Evolutionary conservation across 2,888 invertebrate species (phyloP), one percentile per base, ranked within the genome.

Genomic region (Hirtodrosophila histrioides): DNA sequence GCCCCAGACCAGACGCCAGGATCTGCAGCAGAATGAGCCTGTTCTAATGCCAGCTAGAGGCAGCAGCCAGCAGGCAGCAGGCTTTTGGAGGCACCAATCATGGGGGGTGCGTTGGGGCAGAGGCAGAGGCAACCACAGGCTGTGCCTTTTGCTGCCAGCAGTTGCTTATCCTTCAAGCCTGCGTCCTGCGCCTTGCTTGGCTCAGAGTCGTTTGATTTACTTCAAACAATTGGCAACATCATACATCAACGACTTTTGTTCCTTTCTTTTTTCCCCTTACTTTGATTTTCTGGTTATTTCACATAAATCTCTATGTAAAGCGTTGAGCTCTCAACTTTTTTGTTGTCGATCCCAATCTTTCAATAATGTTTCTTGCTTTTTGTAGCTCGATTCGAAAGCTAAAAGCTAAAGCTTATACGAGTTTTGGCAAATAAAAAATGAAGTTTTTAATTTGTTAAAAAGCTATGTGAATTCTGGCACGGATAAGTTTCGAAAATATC

Each of bases 181-280:
- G 44, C 41, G 37, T 43, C 53, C 60, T 53, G 10, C 46, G 43
- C 51, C 24, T 40, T 45, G 48, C n/a, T 36, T 36, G 56, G 33
- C 41, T 60, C 41, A 41, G 63, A 56, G 51, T 57, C 78, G 71
- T 83, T 87, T 85, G 86, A 85, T 85, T 85, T 85, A 85, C 81
- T 85, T 85, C 85, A 78, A 86, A 86, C 85, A 87, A 85, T 85
- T 85, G 87, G 86, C 83, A 87, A 86, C 85, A 85, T 87, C 85
- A 87, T 87, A 87, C 85, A 85, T 87, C 85, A 87, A 87, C 80
- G 83, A 83, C 68, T 74, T 68, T 78, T 56, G 53, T 49, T 55
- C 46, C n/a, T n/a, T n/a, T n/a, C n/a, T n/a, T n/a, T 17, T 36
- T 9, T 39, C 41, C 54, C 55, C 45, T 31, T 53, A 61, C 45